Conservation (phyloP, 2,797 vertebrate genomes). For the Alca torda region DNA sequence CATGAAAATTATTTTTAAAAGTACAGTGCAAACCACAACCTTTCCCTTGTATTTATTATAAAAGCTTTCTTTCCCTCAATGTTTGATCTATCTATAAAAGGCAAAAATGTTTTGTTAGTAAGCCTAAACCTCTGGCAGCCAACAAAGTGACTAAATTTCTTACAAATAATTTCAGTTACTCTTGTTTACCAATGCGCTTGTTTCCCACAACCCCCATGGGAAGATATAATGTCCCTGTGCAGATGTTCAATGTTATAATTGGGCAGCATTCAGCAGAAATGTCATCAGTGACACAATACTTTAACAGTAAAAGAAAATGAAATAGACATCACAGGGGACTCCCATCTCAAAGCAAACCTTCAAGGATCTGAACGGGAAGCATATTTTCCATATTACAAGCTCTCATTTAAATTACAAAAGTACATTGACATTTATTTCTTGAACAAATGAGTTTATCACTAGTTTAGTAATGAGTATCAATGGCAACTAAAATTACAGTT, state of each 20-base stretch:
- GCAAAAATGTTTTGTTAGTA: slow-evolving; percentile 33
- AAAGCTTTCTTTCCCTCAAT: slow-evolving; percentile 4
- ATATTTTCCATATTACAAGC: slow-evolving; percentile 58
- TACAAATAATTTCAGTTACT: slow-evolving; percentile 28
- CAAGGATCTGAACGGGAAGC: slow-evolving; percentile 49
- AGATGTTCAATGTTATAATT: slow-evolving; percentile 51
- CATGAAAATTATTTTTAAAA: neutral
- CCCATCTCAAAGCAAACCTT: slow-evolving; percentile 69
- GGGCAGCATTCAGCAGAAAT: slow-evolving; percentile 51
- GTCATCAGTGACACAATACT: slow-evolving; percentile 51
- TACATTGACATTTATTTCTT: slow-evolving; percentile 58
- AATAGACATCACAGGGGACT: slow-evolving; percentile 58
- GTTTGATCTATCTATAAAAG: slow-evolving; percentile 39
- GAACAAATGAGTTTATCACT: slow-evolving; percentile 58
- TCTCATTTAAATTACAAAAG: slow-evolving; percentile 74
- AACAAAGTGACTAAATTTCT: slow-evolving; percentile 54
- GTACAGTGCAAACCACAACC: neutral
- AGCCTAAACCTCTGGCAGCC: slow-evolving; percentile 45
- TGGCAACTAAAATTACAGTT: slow-evolving; percentile 46
- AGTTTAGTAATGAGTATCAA: slow-evolving; percentile 57
- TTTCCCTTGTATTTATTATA: neutral
- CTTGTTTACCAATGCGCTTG: slow-evolving; percentile 24
- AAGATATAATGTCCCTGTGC: neutral
- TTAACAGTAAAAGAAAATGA: slow-evolving; percentile 45
- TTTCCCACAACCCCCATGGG: slow-evolving; percentile 38